Evolutionary conservation across 2,113 vertebrate species (phyloP).

Genomic region (Xyliphius kryptos): DNA sequence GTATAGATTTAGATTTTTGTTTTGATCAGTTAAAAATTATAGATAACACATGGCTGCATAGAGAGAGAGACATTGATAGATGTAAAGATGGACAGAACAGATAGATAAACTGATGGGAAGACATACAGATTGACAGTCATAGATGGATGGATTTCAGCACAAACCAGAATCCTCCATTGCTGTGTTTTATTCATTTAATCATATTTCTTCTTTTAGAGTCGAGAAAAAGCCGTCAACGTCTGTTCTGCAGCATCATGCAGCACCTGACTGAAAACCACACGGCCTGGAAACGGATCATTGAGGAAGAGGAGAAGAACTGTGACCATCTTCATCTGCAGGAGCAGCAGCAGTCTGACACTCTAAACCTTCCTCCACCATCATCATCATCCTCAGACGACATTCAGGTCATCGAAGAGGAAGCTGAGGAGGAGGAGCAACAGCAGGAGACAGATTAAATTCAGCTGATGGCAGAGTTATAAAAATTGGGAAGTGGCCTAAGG

Average conservation of each 20-base stretch:
- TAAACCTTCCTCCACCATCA: conserved; percentile 57
- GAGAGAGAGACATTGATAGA: no score
- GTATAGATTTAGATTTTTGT: no score
- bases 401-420: conserved; percentile 86
- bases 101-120: no score
- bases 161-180: no score
- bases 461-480: conserved; percentile 28
- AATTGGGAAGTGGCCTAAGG: conserved; percentile 49
- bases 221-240: conserved; percentile 72
- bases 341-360: conserved; percentile 55
- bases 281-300: conserved; percentile 86
- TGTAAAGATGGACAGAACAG: no score
- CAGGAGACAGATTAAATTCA: conserved; percentile 59
- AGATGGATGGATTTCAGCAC: no score
- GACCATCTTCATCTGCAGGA: conserved; percentile 70
- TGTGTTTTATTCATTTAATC: no score
- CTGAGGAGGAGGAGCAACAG: conserved; percentile 82
- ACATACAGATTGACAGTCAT: no score
- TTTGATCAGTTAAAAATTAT: no score
- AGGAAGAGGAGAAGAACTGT: conserved; percentile 86
- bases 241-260: conserved; percentile 92
- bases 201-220: no score
- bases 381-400: conserved; percentile 83
- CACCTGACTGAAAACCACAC: conserved; percentile 96
- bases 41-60: no score